phyloP scores from a whole-genome alignment of 2,113 vertebrate species.

The Orientallactaga bullata region DNA sequence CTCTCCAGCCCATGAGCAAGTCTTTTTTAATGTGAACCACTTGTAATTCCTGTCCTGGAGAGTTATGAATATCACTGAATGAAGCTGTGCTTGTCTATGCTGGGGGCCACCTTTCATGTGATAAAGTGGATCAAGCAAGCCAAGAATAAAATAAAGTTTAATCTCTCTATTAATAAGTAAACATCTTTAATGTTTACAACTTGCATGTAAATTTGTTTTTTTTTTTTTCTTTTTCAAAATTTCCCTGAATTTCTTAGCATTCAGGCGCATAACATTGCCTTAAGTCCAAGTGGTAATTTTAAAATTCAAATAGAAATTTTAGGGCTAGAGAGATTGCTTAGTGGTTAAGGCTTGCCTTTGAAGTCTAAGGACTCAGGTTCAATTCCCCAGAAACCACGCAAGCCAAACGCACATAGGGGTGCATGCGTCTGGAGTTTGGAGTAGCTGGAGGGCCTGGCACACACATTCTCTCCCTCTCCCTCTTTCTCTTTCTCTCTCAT shows the following conservation, averaged over 20 bases:
- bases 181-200: background rate
- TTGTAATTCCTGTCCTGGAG: background rate
- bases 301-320: background rate
- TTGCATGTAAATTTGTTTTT: slow-evolving; percentile 3
- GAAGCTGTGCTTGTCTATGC: background rate
- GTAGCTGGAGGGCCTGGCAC: too few relatives aligned
- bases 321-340: too few relatives aligned
- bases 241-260: background rate
- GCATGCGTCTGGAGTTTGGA: too few relatives aligned
- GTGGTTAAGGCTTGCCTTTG: too few relatives aligned
- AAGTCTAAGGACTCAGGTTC: too few relatives aligned
- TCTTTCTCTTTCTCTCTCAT: too few relatives aligned
- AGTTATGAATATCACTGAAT: background rate
- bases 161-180: background rate
- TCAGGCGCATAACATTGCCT: background rate
- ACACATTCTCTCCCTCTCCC: too few relatives aligned
- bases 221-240: background rate
- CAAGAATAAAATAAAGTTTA: slow-evolving; percentile 25
- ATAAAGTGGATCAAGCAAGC: background rate
- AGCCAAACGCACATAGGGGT: too few relatives aligned
- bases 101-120: background rate
- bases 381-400: too few relatives aligned
- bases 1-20: too few relatives aligned
- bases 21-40: background rate
- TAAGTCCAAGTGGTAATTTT: background rate